These are phyloP conservation scores for Pangasius larnaudii DNA, from an alignment of 2,797 vertebrate genomes.

Conservation along the genomic window DNA sequence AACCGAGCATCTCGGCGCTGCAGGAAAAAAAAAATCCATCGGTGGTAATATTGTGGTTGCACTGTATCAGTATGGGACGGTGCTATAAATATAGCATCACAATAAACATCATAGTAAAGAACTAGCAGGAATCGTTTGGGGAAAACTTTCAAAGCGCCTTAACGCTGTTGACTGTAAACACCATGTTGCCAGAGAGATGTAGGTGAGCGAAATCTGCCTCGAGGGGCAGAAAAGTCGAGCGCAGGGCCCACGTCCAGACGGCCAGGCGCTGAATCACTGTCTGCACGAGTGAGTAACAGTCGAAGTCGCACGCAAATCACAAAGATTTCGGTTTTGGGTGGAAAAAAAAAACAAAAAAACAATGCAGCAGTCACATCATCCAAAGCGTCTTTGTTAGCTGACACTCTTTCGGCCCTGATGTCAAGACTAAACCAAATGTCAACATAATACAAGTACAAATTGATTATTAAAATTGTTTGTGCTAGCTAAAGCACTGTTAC, in stretches of 20 bases:
- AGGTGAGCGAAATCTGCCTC: constrained; percentile 19
- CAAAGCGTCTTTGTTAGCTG: background rate
- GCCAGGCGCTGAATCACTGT: constrained; percentile 51
- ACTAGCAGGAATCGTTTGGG: background rate
- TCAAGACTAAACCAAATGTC: background rate
- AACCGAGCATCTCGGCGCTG: background rate
- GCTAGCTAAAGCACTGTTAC: background rate
- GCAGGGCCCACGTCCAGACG: constrained; percentile 40
- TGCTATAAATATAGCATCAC: background rate
- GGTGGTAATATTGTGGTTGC: background rate
- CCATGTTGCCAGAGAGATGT: constrained; percentile 41
- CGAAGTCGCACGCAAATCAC: background rate
- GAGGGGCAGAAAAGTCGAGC: constrained; percentile 19
- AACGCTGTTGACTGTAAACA: constrained; percentile 47
- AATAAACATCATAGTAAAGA: background rate
- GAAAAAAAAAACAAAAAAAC: background rate
- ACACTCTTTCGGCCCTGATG: background rate
- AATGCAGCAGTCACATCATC: background rate
- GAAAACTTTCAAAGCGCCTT: background rate
- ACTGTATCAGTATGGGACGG: background rate
- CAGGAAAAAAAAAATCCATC: background rate
- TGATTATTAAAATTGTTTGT: background rate
- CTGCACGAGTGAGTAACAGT: constrained; percentile 36
- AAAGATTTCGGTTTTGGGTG: background rate
- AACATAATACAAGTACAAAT: background rate